phyloP scores from a whole-genome alignment of 2,113 vertebrate species.

The Podarcis cretensis region DNA sequence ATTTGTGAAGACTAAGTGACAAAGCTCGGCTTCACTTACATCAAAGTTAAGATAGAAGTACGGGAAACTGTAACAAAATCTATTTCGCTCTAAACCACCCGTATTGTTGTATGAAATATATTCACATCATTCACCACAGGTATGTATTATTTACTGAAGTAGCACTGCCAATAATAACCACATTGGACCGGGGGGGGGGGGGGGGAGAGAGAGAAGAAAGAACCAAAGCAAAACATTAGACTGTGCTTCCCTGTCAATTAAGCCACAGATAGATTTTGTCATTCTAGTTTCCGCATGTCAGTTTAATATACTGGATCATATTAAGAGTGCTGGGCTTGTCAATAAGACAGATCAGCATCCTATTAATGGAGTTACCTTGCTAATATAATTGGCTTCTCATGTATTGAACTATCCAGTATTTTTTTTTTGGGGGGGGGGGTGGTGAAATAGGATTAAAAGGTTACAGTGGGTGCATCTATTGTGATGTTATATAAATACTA shows the following conservation, averaged over 20 bases:
- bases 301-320: conserved; percentile 81
- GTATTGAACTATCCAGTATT: conserved; percentile 75
- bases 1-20: conserved; percentile 32
- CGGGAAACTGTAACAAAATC: conserved; percentile 37
- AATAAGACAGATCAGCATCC: conserved; percentile 77
- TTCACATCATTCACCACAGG: conserved; percentile 62
- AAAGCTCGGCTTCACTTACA: conserved; percentile 33
- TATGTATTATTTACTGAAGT: conserved; percentile 62
- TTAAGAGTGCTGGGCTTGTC: conserved; percentile 75
- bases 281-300: conserved; percentile 70
- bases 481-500: conserved; percentile 69
- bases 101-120: conserved; percentile 49
- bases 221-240: conserved; percentile 56
- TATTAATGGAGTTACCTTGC: conserved; percentile 77
- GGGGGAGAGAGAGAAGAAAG: neutral
- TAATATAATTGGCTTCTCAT: conserved; percentile 79
- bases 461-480: conserved; percentile 73
- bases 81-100: conserved; percentile 34
- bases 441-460: conserved; percentile 79
- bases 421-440: conserved; percentile 41
- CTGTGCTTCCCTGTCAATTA: conserved; percentile 77
- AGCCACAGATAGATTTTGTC: conserved; percentile 64
- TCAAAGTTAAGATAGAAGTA: conserved; percentile 46
- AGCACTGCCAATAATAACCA: conserved; percentile 75
- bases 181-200: conserved; percentile 44